Evolutionary conservation across 1,140 invertebrate species (phyloP).

Genomic region (Caenorhabditis inopinata): DNA sequence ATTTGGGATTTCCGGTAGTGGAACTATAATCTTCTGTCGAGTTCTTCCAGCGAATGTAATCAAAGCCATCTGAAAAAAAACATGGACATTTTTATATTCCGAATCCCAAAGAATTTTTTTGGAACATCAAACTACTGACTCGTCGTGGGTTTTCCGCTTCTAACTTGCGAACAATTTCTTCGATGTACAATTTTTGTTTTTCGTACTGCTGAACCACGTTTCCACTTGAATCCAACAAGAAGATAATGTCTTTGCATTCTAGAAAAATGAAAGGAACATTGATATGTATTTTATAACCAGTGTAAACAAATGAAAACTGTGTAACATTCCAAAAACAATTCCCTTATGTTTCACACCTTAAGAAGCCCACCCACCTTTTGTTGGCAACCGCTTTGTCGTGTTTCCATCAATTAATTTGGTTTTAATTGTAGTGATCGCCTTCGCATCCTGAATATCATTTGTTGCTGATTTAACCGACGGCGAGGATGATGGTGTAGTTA

Average conservation of each 20-base stretch:
- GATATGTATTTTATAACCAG: slow-evolving; percentile 16
- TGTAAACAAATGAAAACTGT: background rate
- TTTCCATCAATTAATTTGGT: background rate
- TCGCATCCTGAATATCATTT: background rate
- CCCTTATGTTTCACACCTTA: background rate
- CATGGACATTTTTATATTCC: background rate
- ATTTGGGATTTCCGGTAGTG: background rate
- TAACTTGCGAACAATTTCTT: slow-evolving; percentile 4
- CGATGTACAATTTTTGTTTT: slow-evolving; percentile 26
- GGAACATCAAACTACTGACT: background rate
- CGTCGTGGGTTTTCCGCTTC: slow-evolving; percentile 16
- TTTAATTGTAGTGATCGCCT: background rate
- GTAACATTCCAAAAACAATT: slow-evolving; percentile 8
- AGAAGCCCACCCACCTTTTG: background rate
- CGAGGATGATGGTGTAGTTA: background rate
- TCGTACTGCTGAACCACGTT: slow-evolving; percentile 29
- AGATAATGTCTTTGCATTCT: slow-evolving; percentile 32
- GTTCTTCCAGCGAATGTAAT: slow-evolving; percentile 23
- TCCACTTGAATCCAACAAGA: slow-evolving; percentile 23
- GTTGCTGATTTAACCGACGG: too few species aligned
- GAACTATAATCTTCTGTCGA: slow-evolving; percentile 10
- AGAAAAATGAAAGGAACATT: slow-evolving; percentile 1
- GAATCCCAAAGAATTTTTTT: background rate
- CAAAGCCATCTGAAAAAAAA: slow-evolving; percentile 25
- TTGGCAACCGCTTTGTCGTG: slow-evolving; percentile 6